Conservation (phyloP, 2,113 vertebrate species). For the Stegostoma tigrinum region DNA sequence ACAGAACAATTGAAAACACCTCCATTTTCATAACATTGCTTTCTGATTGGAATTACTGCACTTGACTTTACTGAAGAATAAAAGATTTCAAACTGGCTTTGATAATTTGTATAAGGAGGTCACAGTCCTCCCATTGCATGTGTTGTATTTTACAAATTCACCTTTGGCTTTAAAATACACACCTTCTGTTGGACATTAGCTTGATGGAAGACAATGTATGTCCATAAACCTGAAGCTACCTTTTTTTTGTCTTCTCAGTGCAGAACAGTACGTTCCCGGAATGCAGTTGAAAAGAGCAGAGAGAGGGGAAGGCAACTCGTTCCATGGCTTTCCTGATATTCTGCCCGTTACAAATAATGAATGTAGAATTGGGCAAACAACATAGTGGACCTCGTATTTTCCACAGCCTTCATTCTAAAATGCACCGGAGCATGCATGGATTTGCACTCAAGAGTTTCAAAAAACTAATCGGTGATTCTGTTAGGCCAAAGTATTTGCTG, state of each 20-base stretch:
- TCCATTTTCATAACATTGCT: neutral
- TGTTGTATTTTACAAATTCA: neutral
- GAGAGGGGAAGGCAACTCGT: neutral
- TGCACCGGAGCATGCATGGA: neutral
- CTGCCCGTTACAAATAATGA: neutral
- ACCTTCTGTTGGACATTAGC: neutral
- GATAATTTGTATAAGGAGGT: neutral
- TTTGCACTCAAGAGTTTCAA: neutral
- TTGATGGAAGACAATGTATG: neutral
- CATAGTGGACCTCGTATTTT: neutral
- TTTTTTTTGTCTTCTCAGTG: neutral
- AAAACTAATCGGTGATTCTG: neutral
- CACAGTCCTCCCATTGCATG: neutral
- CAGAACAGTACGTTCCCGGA: neutral
- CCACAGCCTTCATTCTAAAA: neutral
- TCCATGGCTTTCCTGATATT: neutral
- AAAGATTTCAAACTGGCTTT: neutral
- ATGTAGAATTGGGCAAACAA: neutral
- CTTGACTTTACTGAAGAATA: neutral
- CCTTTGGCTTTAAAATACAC: neutral
- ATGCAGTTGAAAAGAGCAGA: neutral
- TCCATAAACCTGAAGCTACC: neutral
- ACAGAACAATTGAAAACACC: neutral
- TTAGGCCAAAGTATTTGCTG: neutral
- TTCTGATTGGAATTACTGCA: neutral